These are phyloP conservation scores for Pagetopsis macropterus DNA, from an alignment of 2,797 vertebrate genomes.

Conservation along the genomic window DNA sequence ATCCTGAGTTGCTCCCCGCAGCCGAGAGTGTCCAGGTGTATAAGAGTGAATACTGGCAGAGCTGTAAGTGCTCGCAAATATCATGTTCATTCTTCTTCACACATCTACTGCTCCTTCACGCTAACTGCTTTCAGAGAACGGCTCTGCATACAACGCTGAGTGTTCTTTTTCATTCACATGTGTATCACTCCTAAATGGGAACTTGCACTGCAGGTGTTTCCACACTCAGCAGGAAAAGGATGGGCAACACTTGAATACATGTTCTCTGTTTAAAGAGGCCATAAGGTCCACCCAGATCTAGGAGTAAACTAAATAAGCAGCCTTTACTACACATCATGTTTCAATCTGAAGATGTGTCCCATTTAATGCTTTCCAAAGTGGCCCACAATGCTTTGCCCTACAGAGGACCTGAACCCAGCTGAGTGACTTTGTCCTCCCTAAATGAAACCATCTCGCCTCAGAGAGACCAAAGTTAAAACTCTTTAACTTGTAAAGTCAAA, in stretches of 20 bases:
- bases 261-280: conserved; percentile 4
- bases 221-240: conserved; percentile 20
- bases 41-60: background rate
- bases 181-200: conserved; percentile 22
- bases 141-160: background rate
- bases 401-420: conserved; percentile 20
- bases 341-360: background rate
- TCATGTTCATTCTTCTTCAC: conserved; percentile 32
- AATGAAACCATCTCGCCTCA: conserved; percentile 12
- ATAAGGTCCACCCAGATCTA: background rate
- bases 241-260: conserved; percentile 26
- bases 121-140: background rate
- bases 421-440: conserved; percentile 7
- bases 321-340: conserved; percentile 5
- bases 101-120: conserved; percentile 6
- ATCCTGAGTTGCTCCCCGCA: background rate
- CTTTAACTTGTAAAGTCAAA: background rate
- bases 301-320: background rate
- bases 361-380: conserved; percentile 5
- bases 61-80: background rate
- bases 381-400: conserved; percentile 12
- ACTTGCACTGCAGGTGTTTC: conserved; percentile 13
- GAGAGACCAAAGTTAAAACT: conserved; percentile 1
- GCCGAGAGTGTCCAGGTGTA: conserved; percentile 1
- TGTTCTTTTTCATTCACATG: conserved; percentile 5